Base-by-base conservation (phyloP, 2,797 vertebrate species). In the Dicrostonyx torquatus region DNA sequence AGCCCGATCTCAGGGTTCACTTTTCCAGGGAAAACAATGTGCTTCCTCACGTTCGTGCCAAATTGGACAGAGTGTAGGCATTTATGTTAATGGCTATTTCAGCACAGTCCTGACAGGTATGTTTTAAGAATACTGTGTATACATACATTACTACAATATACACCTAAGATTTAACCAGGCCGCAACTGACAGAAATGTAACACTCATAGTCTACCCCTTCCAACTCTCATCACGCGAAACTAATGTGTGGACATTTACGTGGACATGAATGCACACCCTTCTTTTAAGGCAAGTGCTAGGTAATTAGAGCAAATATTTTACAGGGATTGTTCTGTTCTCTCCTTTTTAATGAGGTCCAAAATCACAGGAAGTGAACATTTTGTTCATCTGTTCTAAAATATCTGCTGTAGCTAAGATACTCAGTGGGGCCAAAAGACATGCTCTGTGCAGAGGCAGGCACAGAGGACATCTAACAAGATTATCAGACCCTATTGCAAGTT, bases 101-200 rank as follows among this genome's bases (percentile, higher is more conserved):
- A 95, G 83, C 89, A 97, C 70, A 93, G 87, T 87, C 34, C 29
- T 68, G 91, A 89, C 85, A 96, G 43, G 53, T 94, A 53, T 93
- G 70, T 89, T 94, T 97, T 84, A 89, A 95, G 92, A 93, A 70
- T 88, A 87, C 62, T 91, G n/a, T 94, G 55, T 94, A 78, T 92
- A 75, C 68, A 53, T 87, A 75, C 68, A 53, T 87, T 93, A 90
- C 89, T 90, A 20, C 86, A 93, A 91, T n/a, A 5, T 73, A 40
- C 48, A 96, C 73, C 48, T 95, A 45, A 94, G 87, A 93, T 89
- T 89, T 87, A 94, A 77, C 34, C 76, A 72, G 48, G 55, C 50
- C 89, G 17, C 84, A 87, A 75, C 66, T 87, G 22, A 91, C 40
- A 95, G 24, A 72, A 94, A 84, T 94, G 22, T 91, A 80, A 53